These are phyloP conservation scores for Lithophane ornitopus DNA, from an alignment of 2,888 invertebrate genomes.

Conservation along the genomic window DNA sequence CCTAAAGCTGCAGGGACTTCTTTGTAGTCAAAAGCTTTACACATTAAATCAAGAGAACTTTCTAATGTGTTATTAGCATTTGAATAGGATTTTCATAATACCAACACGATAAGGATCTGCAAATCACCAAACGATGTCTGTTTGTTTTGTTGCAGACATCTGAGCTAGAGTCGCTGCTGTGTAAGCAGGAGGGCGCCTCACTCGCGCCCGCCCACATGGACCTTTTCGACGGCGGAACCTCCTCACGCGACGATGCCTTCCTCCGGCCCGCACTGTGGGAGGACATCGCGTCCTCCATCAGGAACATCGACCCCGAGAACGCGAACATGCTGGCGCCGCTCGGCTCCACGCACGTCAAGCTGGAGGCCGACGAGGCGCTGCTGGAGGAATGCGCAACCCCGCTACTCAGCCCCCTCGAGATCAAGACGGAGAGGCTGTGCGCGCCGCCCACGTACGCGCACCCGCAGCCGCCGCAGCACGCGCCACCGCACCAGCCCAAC, in stretches of 20 bases:
- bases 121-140: slow-evolving; percentile 45
- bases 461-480: slow-evolving; percentile 79
- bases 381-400: slow-evolving; percentile 92
- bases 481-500: slow-evolving; percentile 81
- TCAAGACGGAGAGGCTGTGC: slow-evolving; percentile 94
- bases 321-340: slow-evolving; percentile 95
- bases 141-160: slow-evolving; percentile 91
- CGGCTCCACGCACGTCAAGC: slow-evolving; percentile 93
- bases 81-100: slow-evolving; percentile 69
- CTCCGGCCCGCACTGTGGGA: slow-evolving; percentile 97
- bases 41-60: slow-evolving; percentile 57
- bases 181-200: slow-evolving; percentile 93
- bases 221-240: slow-evolving; percentile 89
- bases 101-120: slow-evolving; percentile 52
- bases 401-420: slow-evolving; percentile 94
- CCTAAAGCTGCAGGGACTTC: slow-evolving; percentile 45
- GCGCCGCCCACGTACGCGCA: slow-evolving; percentile 89
- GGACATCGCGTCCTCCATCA: slow-evolving; percentile 97
- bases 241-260: slow-evolving; percentile 95
- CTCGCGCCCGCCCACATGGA: slow-evolving; percentile 91
- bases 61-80: slow-evolving; percentile 67
- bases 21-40: slow-evolving; percentile 53
- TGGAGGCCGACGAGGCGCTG: slow-evolving; percentile 92
- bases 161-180: slow-evolving; percentile 95
- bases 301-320: slow-evolving; percentile 97